Percentiles rank a stretch among this genome's conserved stretches.
phyloP scores from a whole-genome alignment of 2,888 invertebrate species.

The Sialis fuliginosa region DNA sequence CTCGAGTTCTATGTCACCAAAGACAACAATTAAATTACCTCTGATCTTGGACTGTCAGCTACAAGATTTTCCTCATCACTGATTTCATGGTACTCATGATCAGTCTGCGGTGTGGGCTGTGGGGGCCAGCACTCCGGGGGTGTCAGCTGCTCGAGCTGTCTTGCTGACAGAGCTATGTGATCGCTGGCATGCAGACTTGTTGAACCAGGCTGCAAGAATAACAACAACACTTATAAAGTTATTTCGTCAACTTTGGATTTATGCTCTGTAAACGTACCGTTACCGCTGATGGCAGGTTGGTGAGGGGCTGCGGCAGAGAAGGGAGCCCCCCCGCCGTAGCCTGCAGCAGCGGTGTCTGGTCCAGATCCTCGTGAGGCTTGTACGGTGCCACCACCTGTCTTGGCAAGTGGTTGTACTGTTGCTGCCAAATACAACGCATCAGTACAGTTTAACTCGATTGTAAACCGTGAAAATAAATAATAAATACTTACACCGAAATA shows the following conservation, averaged over 20 bases:
- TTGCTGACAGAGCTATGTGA: conserved; percentile 3
- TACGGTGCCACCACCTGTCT: conserved; percentile 79
- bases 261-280: conserved; percentile 18
- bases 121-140: not conserved
- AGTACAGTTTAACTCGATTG: not conserved
- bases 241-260: not conserved
- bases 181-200: conserved; percentile 5
- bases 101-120: conserved; percentile 12
- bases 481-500: conserved; percentile 39
- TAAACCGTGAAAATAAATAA: not conserved
- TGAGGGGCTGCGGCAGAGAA: not conserved
- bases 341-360: conserved; percentile 45
- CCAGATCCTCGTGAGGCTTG: conserved; percentile 70
- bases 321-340: conserved; percentile 29
- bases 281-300: not conserved
- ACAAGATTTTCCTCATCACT: conserved; percentile 50
- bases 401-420: conserved; percentile 58
- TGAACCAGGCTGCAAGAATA: conserved; percentile 15
- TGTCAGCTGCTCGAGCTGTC: conserved; percentile 3
- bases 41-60: conserved; percentile 26
- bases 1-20: no score
- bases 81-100: conserved; percentile 70
- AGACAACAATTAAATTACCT: conserved; percentile 19
- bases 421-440: not conserved
- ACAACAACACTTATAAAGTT: no score